phyloP scores from a whole-genome alignment of 2,888 invertebrate genomes.

The Meganola albula region DNA sequence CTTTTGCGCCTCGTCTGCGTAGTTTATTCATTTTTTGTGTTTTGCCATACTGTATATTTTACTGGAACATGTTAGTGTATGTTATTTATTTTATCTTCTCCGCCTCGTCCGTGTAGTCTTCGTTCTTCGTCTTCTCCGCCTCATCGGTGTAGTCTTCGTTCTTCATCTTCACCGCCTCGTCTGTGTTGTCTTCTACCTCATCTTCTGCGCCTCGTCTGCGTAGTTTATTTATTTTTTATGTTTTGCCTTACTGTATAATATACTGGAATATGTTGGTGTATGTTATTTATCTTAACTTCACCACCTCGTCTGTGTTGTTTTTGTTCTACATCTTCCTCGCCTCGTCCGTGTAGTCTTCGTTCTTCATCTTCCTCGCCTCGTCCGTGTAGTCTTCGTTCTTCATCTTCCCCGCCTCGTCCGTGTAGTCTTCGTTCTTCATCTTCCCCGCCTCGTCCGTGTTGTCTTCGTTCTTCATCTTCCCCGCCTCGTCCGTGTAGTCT shows the following conservation, averaged over 20 bases:
- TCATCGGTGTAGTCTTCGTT: constrained; percentile 1
- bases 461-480: too few species aligned
- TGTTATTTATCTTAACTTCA: too few species aligned
- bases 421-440: too few species aligned
- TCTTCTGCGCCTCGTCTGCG: background rate
- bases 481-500: too few species aligned
- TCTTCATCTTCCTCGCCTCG: background rate
- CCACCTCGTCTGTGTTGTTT: background rate
- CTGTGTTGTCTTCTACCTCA: background rate
- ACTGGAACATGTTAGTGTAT: background rate
- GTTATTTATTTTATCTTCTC: constrained; percentile 1
- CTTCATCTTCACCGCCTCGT: background rate
- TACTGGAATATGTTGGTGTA: too few species aligned
- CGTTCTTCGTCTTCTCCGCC: background rate
- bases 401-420: too few species aligned
- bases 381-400: background rate
- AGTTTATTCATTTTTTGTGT: background rate
- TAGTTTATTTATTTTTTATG: background rate
- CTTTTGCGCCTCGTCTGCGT: constrained; percentile 1
- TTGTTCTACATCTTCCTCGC: background rate
- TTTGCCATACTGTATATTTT: background rate
- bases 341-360: background rate
- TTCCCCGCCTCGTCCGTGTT: too few species aligned
- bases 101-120: background rate
- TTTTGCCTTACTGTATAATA: too few species aligned